Conservation (phyloP, 35 echinoderm and acorn worm species). For the Chiridota heheva region DNA sequence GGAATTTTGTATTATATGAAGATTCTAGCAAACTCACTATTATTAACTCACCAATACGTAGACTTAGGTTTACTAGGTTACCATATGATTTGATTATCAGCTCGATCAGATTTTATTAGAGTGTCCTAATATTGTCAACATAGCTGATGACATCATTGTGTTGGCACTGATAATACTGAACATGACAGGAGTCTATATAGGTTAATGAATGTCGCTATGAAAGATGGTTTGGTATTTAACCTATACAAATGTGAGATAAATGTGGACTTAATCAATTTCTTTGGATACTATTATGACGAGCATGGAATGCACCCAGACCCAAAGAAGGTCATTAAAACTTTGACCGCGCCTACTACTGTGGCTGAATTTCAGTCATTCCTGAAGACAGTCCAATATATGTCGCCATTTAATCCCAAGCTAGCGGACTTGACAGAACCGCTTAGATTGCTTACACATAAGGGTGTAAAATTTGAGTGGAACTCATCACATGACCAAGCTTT, state of each 20-base stretch:
- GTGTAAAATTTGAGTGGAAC: conserved; percentile 1
- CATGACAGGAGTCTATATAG: background rate
- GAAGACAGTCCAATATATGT: conserved; percentile 19
- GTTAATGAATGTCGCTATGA: background rate
- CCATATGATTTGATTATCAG: conserved; percentile 16
- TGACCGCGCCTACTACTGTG: background rate
- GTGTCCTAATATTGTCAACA: conserved; percentile 40
- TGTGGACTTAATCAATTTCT: conserved; percentile 10
- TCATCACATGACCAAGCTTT: conserved; percentile 1
- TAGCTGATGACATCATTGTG: conserved; percentile 55
- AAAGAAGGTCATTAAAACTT: background rate
- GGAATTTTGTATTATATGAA: conserved; percentile 18
- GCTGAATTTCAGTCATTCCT: conserved; percentile 18
- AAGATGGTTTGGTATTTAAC: conserved; percentile 16
- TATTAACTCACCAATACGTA: conserved; percentile 32
- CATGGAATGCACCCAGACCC: conserved; percentile 12
- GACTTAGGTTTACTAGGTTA: conserved; percentile 12
- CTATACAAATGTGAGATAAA: conserved; percentile 11
- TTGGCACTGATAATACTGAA: conserved; percentile 2
- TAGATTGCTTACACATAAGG: conserved; percentile 13
- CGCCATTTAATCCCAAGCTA: conserved; percentile 17
- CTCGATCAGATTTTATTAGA: conserved; percentile 1
- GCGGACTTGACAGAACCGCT: background rate
- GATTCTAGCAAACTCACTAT: background rate
- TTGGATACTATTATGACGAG: conserved; percentile 5